phyloP scores from a whole-genome alignment of 2,888 invertebrate genomes.

The Tupiocoris notatus region DNA sequence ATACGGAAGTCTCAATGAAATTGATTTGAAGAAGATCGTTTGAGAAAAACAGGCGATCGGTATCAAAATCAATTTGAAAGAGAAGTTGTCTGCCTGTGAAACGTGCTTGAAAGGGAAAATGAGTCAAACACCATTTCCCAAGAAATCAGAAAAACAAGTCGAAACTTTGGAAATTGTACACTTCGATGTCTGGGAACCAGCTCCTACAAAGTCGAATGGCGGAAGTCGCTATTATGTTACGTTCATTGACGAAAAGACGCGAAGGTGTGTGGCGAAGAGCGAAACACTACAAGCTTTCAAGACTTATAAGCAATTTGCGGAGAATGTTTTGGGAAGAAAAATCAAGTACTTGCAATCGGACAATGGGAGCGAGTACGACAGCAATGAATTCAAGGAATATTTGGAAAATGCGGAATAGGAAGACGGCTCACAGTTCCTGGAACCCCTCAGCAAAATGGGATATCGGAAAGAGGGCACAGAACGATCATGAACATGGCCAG shows the following conservation, averaged over 20 bases:
- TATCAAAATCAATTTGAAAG: not conserved
- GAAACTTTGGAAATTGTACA: conserved; percentile 32
- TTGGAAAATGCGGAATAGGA: conserved; percentile 49
- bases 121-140: conserved; percentile 10
- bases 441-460: conserved; percentile 52
- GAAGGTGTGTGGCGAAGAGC: conserved; percentile 48
- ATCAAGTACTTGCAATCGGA: conserved; percentile 49
- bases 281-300: conserved; percentile 47
- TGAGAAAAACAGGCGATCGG: not conserved
- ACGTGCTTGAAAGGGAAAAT: conserved; percentile 2
- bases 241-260: conserved; percentile 19
- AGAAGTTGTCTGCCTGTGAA: conserved; percentile 14
- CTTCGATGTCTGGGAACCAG: conserved; percentile 14
- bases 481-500: conserved; percentile 51
- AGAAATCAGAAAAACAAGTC: not conserved
- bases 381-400: conserved; percentile 48
- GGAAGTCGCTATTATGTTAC: not conserved
- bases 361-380: conserved; percentile 49
- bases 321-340: conserved; percentile 48
- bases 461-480: conserved; percentile 51
- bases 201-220: not conserved
- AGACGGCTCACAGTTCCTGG: conserved; percentile 50
- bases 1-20: conserved; percentile 6
- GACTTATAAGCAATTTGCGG: conserved; percentile 47
- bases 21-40: not conserved